A percentile compares a stretch with the other conserved stretches of the same genome.
Conservation (phyloP, 2,888 invertebrate genomes). For the Biston stratarius region DNA sequence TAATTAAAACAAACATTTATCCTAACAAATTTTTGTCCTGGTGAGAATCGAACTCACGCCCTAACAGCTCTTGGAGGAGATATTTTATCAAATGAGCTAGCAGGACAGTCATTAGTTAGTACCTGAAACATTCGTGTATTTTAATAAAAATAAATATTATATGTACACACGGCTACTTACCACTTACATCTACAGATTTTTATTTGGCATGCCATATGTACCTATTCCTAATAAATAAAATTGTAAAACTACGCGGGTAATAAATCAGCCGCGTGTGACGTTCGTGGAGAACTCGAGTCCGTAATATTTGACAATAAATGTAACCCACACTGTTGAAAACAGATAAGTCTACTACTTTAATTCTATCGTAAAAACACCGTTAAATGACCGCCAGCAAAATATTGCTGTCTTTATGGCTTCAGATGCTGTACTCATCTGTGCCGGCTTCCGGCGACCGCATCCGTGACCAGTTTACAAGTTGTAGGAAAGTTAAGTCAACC, state of each 20-base stretch:
- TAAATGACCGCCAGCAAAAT: slow-evolving; percentile 4
- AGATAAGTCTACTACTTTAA: background rate
- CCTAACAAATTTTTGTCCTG: too few species aligned
- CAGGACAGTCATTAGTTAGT: too few species aligned
- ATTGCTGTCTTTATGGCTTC: slow-evolving; percentile 9
- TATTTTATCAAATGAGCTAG: too few species aligned
- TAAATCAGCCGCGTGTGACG: background rate
- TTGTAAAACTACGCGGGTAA: background rate
- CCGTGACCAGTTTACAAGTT: background rate
- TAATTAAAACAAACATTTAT: too few species aligned
- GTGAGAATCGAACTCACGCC: too few species aligned
- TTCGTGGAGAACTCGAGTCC: background rate
- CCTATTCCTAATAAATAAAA: background rate
- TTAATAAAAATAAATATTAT: too few species aligned
- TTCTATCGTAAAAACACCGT: slow-evolving; percentile 19
- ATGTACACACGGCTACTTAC: too few species aligned
- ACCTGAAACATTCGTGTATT: too few species aligned
- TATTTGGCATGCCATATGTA: too few species aligned
- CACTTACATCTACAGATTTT: too few species aligned
- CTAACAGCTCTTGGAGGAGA: too few species aligned
- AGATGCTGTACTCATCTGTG: background rate
- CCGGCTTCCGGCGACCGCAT: slow-evolving; percentile 19
- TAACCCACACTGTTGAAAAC: slow-evolving; percentile 24
- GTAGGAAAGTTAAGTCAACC: too few species aligned
- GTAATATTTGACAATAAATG: background rate